These are phyloP conservation scores for Conus betulinus DNA, from an alignment of 1,140 invertebrate genomes.

Conservation along the genomic window DNA sequence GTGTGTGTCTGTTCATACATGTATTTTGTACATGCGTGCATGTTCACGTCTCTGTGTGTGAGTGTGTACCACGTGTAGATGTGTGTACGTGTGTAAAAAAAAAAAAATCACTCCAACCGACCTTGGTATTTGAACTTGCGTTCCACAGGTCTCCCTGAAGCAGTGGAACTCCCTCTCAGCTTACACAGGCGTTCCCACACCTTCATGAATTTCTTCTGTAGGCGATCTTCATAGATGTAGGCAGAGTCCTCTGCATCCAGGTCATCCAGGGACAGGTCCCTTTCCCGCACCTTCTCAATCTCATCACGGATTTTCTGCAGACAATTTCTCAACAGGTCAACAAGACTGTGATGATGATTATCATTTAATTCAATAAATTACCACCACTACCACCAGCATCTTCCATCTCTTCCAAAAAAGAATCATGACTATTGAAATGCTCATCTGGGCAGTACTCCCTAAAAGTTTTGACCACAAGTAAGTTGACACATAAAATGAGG, in stretches of 20 bases:
- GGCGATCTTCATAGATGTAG: conserved; percentile 73
- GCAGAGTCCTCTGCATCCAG: conserved; percentile 70
- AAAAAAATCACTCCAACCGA: conserved; percentile 40
- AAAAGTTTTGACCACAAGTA: no score
- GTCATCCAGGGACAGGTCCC: conserved; percentile 72
- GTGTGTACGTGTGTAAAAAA: no score
- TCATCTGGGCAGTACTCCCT: background rate
- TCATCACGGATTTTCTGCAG: conserved; percentile 67
- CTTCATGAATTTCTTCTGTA: conserved; percentile 72
- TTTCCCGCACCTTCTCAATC: conserved; percentile 67
- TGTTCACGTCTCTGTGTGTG: no score
- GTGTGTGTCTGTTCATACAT: no score
- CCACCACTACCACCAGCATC: background rate
- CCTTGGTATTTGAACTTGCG: conserved; percentile 70
- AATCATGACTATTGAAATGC: background rate
- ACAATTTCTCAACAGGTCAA: background rate
- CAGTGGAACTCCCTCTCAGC: conserved; percentile 57
- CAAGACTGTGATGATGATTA: background rate
- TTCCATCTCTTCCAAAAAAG: background rate
- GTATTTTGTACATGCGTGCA: no score
- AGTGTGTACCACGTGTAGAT: no score
- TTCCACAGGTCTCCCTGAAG: conserved; percentile 71
- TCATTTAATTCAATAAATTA: background rate
- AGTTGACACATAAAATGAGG: no score
- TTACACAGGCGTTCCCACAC: conserved; percentile 74